phyloP scores from a whole-genome alignment of 2,888 invertebrate species.

The Chydorus sphaericus region DNA sequence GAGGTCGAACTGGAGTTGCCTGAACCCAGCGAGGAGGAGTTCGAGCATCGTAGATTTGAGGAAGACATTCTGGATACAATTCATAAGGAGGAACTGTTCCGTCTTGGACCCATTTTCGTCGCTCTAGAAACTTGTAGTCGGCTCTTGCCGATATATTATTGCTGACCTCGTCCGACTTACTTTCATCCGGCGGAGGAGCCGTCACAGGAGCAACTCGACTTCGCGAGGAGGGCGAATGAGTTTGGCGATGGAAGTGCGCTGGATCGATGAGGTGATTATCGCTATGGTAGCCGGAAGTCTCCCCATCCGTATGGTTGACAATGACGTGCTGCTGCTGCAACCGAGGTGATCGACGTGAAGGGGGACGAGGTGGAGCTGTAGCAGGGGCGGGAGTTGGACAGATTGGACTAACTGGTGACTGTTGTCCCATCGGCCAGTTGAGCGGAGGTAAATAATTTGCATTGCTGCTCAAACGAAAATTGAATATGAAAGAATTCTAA shows the following conservation, averaged over 20 bases:
- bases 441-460: not conserved
- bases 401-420: not conserved
- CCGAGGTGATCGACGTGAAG: not conserved
- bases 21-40: conserved; percentile 1
- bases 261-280: conserved; percentile 29
- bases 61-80: not conserved
- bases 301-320: conserved; percentile 32
- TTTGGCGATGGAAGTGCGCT: not conserved
- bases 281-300: conserved; percentile 71
- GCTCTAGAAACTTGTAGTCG: not conserved
- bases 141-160: not conserved
- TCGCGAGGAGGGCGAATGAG: not conserved
- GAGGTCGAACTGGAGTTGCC: not conserved
- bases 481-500: not conserved
- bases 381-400: too few species aligned
- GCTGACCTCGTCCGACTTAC: not conserved
- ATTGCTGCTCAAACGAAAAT: not conserved
- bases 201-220: not conserved
- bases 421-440: not conserved
- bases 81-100: not conserved
- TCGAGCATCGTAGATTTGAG: not conserved
- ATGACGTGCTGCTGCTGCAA: not conserved
- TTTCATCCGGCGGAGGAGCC: not conserved
- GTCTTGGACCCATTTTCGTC: conserved; percentile 1
- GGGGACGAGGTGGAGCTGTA: not conserved